Base-by-base conservation (phyloP, 2,113 vertebrate species). In the Scomber colias region DNA sequence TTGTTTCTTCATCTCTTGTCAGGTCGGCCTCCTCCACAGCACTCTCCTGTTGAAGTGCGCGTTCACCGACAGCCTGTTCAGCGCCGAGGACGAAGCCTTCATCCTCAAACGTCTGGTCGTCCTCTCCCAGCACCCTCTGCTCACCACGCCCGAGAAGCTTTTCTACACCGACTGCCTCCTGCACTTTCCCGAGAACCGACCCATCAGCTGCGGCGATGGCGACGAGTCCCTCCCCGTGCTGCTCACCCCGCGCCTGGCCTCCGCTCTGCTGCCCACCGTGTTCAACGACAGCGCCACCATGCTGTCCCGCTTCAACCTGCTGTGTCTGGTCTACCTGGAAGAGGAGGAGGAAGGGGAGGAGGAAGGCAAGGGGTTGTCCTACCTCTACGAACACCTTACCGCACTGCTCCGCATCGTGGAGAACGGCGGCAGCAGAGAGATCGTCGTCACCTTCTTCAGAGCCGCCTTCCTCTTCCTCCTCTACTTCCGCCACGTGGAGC, bases 1-100 rank as follows among this genome's bases (percentile, higher is more conserved):
- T 11, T 15, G 9, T 2, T 21, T 17, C 15, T 46, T 13, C 7
- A 1, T 12, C 3, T 62, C 50, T 40, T 10, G 24, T 8, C 77
- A 92, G 93, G 86, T 93, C 0, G 90, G 92, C 0, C 94, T 97
- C 30, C 84, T 97, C 69, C 97, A 98, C 5, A 63, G 93, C 0
- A 91, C 95, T 0, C 92, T 98, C 63, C 95, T 96, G 19, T 95
- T 97, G 91, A 98, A 98, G 87, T 86, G 94, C 0, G 94, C 94
- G 2, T 98, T 97, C 55, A 97, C 97, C 0, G 97, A 97, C 79
- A 96, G 96, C 21, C 94, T 98, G 59, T 98, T 98, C 87, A 97
- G 96, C 0, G 89, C 92, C 0, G 97, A 98, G 60, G 97, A 98
- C 0, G 97, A 98, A 56, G 93, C 91, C 0, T 94, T 97, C 73